Evolutionary conservation across 2,113 vertebrate genomes (phyloP), one percentile per base, ranked within the genome.

Genomic region (Oncorhynchus nerka): DNA sequence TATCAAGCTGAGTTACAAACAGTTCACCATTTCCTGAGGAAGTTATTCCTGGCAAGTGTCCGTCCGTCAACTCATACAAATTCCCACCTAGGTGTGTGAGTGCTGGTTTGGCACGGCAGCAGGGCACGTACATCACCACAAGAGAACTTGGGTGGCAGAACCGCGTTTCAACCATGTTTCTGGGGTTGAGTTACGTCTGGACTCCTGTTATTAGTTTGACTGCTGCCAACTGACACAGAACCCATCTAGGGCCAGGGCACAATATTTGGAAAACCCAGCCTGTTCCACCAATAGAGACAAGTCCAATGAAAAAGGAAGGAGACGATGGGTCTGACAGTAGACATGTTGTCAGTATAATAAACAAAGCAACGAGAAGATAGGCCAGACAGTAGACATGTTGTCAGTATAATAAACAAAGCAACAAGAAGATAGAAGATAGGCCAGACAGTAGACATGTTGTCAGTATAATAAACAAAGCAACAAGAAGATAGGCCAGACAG

Each of bases 1-100:
- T 75, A 79, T 80, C 78, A 78, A 86, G 67, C 66, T 77, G 85
- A 90, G 32, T 88, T 84, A 84, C 79, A 75, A 79, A 75, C 45
- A 28, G 70, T 74, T 68, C 66, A 57, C 55, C 55, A 75, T 75
- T 61, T 51, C 49, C 34, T 12, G 26, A 77, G 62, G 71, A 62
- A 57, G 78, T 82, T 78, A 79, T 82, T 71, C 73, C 83, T 75
- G 81, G 80, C 75, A 78, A 73, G 61, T 69, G 65, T 15, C 74
- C 45, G 26, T 88, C 80, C 59, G 19, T 89, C 82, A 86, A 75
- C 85, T 73, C 80, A 22, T 55, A 70, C 71, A 81, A 79, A 88
- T 80, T 81, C 79, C 70, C 3, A 30, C 70, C 77, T 79, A 26
- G 6, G 22, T 28, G 24, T 75, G 64, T 64, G 6, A 19, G 67